Evolutionary conservation across 92 coral and sea anemone species (phyloP), one percentile per base, ranked within the genome.

Genomic region (Palythoa heliodiscus): DNA sequence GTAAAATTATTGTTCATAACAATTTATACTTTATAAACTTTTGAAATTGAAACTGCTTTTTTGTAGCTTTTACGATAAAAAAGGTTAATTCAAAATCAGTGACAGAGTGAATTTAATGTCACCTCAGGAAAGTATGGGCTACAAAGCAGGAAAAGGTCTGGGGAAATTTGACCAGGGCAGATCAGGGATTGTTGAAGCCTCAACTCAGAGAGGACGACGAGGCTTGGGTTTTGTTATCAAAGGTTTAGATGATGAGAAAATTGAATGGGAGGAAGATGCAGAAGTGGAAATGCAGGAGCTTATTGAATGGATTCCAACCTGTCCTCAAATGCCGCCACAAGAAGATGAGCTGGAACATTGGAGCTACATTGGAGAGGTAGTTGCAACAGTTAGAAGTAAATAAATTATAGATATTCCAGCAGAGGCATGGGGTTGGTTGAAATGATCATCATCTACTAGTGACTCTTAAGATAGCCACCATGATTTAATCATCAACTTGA

Each of bases 101-200:
- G 7, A 16, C 58, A 77, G 66, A 20, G 14, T 48, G 35, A 79
- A 7, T 38, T 20, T n/a, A 39, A 61, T 37, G 29, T 73, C 19
- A 39, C 25, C 57, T 25, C 78, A 96, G 98, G 96, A 91, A 95
- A 92, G 88, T 48, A 94, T 96, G 98, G 98, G 98, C 17, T 94
- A 86, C 89, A 83, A 94, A 83, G 90, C 83, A 7, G 98, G 98
- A 4, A 82, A 89, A 88, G 98, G 98, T 52, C 89, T 96, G 23
- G 98, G 98, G 10, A 94, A 95, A 73, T 89, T 75, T 82, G 98
- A 92, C 9, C 98, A 96, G 73, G 98, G 98, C 50, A 93, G 94
- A 73, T 40, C 96, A 22, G 98, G 92, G 38, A 92, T 96, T 89
- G 89, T 96, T 14, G 98, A 96, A 72, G 87, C 96, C 7, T 91